These are phyloP conservation scores for Stenodema calcarata DNA, from an alignment of 2,888 invertebrate species.

Conservation along the genomic window DNA sequence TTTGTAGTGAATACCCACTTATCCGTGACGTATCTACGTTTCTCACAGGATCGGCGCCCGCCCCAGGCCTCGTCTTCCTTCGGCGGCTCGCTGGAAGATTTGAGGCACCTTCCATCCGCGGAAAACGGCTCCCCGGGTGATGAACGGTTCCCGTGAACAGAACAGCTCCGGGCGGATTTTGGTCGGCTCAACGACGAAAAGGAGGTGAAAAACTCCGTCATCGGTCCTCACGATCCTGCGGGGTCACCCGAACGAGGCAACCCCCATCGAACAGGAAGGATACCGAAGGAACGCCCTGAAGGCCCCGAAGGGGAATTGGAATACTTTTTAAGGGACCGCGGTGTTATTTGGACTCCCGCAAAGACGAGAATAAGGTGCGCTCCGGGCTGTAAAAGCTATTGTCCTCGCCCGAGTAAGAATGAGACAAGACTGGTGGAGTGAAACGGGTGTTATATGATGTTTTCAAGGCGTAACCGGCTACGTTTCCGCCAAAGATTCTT, in stretches of 20 bases:
- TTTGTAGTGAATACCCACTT: neutral
- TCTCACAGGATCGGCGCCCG: neutral
- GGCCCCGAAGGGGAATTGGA: neutral
- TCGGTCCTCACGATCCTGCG: constrained; percentile 17
- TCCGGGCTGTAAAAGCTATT: constrained; percentile 19
- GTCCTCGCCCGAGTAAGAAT: neutral
- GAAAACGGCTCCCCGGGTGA: neutral
- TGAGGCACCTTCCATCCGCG: neutral
- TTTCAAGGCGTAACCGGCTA: neutral
- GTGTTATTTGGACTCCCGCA: constrained; percentile 1
- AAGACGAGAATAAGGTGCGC: neutral
- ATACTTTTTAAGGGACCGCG: constrained; percentile 2
- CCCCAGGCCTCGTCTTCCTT: neutral
- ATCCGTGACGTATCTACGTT: neutral
- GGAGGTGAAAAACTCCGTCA: neutral
- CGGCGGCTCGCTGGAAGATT: neutral
- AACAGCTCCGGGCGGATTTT: neutral
- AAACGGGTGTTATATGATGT: neutral
- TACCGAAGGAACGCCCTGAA: neutral
- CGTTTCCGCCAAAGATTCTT: too few species aligned
- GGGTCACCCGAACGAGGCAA: neutral
- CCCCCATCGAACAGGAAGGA: neutral
- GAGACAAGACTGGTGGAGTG: neutral
- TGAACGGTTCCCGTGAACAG: neutral
- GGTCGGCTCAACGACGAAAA: neutral